phyloP scores from a whole-genome alignment of 1,140 invertebrate genomes.

The Vanessa atalanta region DNA sequence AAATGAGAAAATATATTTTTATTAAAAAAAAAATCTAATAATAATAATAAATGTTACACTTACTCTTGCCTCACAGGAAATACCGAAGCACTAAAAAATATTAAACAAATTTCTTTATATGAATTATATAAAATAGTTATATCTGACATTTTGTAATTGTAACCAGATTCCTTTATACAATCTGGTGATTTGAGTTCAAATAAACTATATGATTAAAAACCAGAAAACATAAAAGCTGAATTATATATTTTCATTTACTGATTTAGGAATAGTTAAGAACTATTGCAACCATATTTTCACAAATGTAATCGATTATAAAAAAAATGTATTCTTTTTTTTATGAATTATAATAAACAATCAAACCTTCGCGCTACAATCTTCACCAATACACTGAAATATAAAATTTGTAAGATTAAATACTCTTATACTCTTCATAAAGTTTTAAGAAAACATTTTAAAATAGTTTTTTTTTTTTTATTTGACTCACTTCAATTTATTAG shows the following conservation, averaged over 20 bases:
- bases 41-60: not conserved
- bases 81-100: slow-evolving; percentile 23
- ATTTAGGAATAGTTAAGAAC: no score
- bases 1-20: not conserved
- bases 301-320: no score
- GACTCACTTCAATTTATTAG: no score
- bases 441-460: no score
- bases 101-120: not conserved
- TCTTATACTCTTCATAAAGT: not conserved
- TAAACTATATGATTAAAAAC: no score
- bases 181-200: no score
- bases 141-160: not conserved
- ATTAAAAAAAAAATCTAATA: slow-evolving; percentile 5
- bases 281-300: not conserved
- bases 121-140: not conserved
- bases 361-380: slow-evolving; percentile 22
- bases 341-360: no score
- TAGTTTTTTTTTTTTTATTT: no score
- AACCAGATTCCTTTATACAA: no score
- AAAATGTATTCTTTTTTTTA: no score
- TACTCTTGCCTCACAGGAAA: slow-evolving; percentile 31
- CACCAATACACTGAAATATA: slow-evolving; percentile 31
- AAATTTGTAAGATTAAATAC: not conserved
- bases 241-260: no score
- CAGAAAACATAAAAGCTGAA: no score